phyloP scores from a whole-genome alignment of 2,888 invertebrate genomes.

The Cephus runcator region DNA sequence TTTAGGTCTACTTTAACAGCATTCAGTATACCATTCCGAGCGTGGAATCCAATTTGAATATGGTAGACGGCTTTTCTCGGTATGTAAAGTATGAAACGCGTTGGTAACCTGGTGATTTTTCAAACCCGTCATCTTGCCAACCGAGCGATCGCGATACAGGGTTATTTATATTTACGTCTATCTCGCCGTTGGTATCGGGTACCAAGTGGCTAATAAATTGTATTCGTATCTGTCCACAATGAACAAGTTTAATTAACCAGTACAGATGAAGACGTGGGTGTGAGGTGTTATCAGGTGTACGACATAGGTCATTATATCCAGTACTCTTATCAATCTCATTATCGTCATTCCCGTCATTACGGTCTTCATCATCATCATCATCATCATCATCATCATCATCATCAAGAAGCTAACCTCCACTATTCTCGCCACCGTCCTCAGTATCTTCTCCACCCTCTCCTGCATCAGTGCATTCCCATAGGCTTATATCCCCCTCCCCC shows the following conservation, averaged over 20 bases:
- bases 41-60: not conserved
- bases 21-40: not conserved
- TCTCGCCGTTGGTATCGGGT: not conserved
- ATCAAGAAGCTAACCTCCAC: not conserved
- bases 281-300: not conserved
- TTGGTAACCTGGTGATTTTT: not conserved
- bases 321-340: not conserved
- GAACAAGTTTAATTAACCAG: not conserved
- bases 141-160: not conserved
- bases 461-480: slow-evolving; percentile 5
- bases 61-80: not conserved
- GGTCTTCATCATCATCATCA: too few species aligned
- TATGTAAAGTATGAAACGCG: not conserved
- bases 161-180: not conserved
- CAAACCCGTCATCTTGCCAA: not conserved
- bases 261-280: not conserved
- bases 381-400: not conserved
- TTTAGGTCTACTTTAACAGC: not conserved
- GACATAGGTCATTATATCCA: not conserved
- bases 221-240: not conserved
- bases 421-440: not conserved
- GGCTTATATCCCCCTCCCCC: not conserved
- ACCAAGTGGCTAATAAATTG: not conserved
- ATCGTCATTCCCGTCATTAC: not conserved
- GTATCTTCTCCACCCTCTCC: not conserved